Evolutionary conservation across 2,797 vertebrate species (phyloP).

Genomic region (Crocidura indochinensis): DNA sequence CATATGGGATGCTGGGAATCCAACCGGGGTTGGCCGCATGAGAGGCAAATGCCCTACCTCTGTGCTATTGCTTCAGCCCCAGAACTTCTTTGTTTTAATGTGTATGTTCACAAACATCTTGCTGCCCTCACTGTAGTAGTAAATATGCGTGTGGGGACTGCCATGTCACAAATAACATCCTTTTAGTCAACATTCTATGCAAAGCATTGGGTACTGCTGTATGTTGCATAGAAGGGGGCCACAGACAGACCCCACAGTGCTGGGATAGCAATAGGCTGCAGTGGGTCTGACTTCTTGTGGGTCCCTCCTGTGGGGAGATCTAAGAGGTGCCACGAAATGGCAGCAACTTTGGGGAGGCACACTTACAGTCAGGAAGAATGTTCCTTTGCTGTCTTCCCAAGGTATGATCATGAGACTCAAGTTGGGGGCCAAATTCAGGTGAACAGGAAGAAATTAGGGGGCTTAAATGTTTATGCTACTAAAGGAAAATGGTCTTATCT

Average conservation of each 20-base stretch:
- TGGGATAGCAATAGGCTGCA: too few relatives aligned
- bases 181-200: not conserved
- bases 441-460: not conserved
- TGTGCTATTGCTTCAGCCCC: too few relatives aligned
- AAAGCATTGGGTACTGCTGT: rapidly evolving
- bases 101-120: not conserved
- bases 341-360: not conserved
- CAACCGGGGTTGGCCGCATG: too few relatives aligned
- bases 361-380: not conserved
- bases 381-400: not conserved
- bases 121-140: not conserved
- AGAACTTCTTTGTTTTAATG: not conserved
- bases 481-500: too few relatives aligned
- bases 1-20: too few relatives aligned
- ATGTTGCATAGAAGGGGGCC: too few relatives aligned
- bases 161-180: rapidly evolving
- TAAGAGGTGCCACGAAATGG: not conserved
- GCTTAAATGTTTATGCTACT: not conserved
- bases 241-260: too few relatives aligned
- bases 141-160: too few relatives aligned
- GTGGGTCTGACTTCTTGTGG: too few relatives aligned
- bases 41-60: too few relatives aligned
- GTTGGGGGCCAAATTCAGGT: not conserved
- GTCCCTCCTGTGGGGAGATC: not conserved
- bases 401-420: not conserved